Base-by-base conservation (phyloP, 2,797 vertebrate species). In the Chaetophractus vellerosus region DNA sequence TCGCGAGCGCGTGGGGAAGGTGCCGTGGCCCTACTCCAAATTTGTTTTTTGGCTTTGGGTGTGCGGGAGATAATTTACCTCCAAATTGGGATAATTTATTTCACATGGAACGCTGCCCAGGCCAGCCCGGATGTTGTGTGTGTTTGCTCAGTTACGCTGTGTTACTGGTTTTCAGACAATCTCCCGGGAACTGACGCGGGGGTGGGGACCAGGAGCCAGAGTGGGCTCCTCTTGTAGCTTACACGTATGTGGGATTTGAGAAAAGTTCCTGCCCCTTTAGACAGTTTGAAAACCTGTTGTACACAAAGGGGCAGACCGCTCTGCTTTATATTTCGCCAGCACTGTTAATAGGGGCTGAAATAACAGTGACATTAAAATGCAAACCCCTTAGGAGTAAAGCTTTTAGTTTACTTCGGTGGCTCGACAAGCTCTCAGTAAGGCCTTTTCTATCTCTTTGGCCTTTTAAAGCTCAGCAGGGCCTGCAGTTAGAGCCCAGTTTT, bases 281-380 rank as follows among this genome's bases (percentile, higher is more conserved):
- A 10, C 15, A 0, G 1, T 74, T 52, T 50, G 50, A n/a, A 33
- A 75, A 63, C 63, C 48, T 26, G 23, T 10, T 52, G 10, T 14
- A 28, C 26, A 23, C 14, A 24, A 48, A 63, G 38, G 23, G 26
- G n/a, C 26, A 31, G 74, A 15, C n/a, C 14, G 7, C 33, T 69
- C 57, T 21, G 88, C 26, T 9, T 19, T 16, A 1, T 2, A 9
- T 1, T 6, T 76, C 93, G 15, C 21, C 1, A 0, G 0, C 1
- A 61, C 26, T 6, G 0, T 14, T 57, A 0, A 4, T 12, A 10
- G 52, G 45, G 4, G 10, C 61, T 23, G 4, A 50, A 86, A 23
- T 38, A 36, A 8, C 16, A 16, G 5, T 0, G 3, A 1, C 1
- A 0, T 31, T 33, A 15, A n/a, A 28, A 41, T 9, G 50, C 31